Percentiles rank a stretch among this genome's conserved stretches.
phyloP scores from a whole-genome alignment of 2,888 invertebrate genomes.

The Chaetoderma sp. region DNA sequence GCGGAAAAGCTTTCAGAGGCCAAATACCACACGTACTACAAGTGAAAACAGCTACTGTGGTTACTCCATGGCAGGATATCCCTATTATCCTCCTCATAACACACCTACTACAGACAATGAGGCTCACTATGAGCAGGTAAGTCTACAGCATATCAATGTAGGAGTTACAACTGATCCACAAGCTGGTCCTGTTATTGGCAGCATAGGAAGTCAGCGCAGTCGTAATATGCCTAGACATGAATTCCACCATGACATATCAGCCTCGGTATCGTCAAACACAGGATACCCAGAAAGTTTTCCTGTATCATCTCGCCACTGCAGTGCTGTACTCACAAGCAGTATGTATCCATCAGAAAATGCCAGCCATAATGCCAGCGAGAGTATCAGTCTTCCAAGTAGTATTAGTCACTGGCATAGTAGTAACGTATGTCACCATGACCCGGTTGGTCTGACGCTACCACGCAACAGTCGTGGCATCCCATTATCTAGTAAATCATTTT shows the following conservation, averaged over 20 bases:
- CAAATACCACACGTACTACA: constrained; percentile 15
- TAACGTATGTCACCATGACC: constrained; percentile 30
- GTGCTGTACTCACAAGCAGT: background rate
- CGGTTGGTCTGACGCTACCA: background rate
- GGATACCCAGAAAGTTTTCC: no score
- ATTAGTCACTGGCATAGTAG: constrained; percentile 44
- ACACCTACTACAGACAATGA: constrained; percentile 50
- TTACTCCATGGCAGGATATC: constrained; percentile 38
- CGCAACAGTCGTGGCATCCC: constrained; percentile 23
- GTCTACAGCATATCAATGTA: constrained; percentile 11
- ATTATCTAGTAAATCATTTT: constrained; percentile 29
- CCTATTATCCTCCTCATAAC: constrained; percentile 50
- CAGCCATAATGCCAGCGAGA: constrained; percentile 28
- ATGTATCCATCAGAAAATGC: background rate
- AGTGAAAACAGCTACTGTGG: constrained; percentile 14
- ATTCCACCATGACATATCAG: constrained; percentile 35
- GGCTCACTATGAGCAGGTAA: constrained; percentile 32
- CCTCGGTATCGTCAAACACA: constrained; percentile 30
- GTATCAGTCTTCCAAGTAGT: constrained; percentile 49
- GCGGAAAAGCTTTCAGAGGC: constrained; percentile 37
- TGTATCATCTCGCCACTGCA: no score
- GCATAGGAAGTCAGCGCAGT: no score
- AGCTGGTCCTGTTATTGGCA: no score
- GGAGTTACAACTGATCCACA: background rate
- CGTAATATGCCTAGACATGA: no score